Evolutionary conservation across 2,888 invertebrate species (phyloP).

Genomic region (Noctua janthe): DNA sequence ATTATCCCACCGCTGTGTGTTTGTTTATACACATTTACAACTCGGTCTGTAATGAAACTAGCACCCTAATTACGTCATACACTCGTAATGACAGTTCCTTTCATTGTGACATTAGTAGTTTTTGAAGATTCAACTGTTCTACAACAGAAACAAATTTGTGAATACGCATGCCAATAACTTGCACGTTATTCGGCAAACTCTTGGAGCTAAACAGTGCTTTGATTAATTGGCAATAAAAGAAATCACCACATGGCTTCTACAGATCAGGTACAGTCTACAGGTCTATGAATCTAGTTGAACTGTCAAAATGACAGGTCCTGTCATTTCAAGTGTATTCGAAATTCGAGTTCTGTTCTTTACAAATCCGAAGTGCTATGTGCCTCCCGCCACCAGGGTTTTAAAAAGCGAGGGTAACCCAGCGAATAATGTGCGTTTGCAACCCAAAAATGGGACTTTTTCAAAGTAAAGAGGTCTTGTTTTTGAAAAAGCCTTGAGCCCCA

Average conservation of each 20-base stretch:
- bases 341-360: conserved; percentile 17
- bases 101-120: conserved; percentile 4
- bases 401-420: conserved; percentile 83
- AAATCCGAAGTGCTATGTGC: conserved; percentile 66
- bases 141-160: not conserved
- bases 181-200: not conserved
- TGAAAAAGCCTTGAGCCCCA: conserved; percentile 84
- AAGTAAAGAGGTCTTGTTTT: conserved; percentile 62
- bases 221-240: not conserved
- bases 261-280: not conserved
- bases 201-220: not conserved
- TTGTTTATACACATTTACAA: conserved; percentile 69
- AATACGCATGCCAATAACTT: too few relatives aligned
- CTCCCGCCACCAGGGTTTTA: conserved; percentile 88
- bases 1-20: conserved; percentile 78
- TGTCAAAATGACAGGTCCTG: conserved; percentile 8
- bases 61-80: conserved; percentile 14
- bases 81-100: not conserved
- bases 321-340: conserved; percentile 7
- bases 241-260: not conserved
- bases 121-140: not conserved
- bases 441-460: conserved; percentile 73
- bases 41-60: conserved; percentile 66
- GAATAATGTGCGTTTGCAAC: conserved; percentile 78
- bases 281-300: not conserved